Evolutionary conservation across 2,888 invertebrate genomes (phyloP).

Genomic region (Nephrotoma appendiculata): DNA sequence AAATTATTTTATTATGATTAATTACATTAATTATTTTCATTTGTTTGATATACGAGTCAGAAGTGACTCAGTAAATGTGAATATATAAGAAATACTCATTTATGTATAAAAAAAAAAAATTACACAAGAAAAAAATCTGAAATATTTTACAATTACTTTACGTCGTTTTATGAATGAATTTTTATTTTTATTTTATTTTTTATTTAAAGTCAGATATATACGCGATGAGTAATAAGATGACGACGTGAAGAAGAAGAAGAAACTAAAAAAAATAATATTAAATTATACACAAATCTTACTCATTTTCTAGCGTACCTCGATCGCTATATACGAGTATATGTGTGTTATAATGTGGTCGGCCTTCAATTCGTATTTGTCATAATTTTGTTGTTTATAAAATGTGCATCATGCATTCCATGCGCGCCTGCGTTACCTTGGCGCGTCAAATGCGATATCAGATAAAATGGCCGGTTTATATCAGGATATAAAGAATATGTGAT

Average conservation of each 20-base stretch:
- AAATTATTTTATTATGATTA: not conserved
- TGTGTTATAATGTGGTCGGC: not conserved
- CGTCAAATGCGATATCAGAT: not conserved
- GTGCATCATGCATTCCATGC: not conserved
- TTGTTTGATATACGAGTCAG: not conserved
- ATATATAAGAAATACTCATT: not conserved
- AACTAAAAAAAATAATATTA: not conserved
- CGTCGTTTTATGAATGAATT: not conserved
- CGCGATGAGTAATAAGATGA: not conserved
- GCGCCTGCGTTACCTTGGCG: not conserved
- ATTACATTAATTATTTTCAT: not conserved
- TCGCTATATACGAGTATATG: not conserved
- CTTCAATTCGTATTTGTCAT: not conserved
- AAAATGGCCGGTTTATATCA: not conserved
- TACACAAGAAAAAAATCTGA: not conserved
- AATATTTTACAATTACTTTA: not conserved
- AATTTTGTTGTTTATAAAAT: not conserved
- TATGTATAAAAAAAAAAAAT: not conserved
- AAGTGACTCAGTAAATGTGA: not conserved
- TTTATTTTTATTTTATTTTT: not conserved
- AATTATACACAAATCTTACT: not conserved
- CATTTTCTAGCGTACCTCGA: not conserved
- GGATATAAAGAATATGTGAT: not conserved
- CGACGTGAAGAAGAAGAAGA: not conserved
- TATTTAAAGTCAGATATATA: not conserved